Evolutionary conservation across 2,888 invertebrate species (phyloP).

Genomic region (Corythucha ciliata): DNA sequence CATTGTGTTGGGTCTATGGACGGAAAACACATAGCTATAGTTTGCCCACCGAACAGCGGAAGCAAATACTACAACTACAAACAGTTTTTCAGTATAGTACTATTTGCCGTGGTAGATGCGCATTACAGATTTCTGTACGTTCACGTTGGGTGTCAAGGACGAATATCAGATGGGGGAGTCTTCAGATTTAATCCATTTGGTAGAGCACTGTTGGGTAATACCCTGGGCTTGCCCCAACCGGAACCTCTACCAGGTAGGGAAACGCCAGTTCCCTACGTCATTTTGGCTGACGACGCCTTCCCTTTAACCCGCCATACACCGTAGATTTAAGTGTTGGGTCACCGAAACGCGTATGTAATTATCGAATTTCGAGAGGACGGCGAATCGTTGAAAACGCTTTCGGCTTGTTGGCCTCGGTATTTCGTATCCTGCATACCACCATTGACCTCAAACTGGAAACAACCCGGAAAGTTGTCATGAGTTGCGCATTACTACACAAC

Average conservation of each 20-base stretch:
- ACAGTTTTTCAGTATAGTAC: conserved; percentile 25
- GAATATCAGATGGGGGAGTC: conserved; percentile 26
- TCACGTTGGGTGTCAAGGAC: conserved; percentile 31
- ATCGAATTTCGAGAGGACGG: conserved; percentile 30
- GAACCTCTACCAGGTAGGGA: conserved; percentile 24
- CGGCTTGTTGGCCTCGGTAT: conserved; percentile 26
- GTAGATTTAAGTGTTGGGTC: conserved; percentile 22
- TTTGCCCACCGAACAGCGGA: conserved; percentile 18
- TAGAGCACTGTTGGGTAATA: conserved; percentile 13
- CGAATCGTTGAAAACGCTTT: conserved; percentile 30
- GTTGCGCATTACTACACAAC: conserved; percentile 18
- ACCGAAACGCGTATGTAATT: conserved; percentile 29
- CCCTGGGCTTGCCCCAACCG: conserved; percentile 25
- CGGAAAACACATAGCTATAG: conserved; percentile 18
- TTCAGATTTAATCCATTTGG: conserved; percentile 25
- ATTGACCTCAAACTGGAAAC: conserved; percentile 23
- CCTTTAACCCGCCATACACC: conserved; percentile 27
- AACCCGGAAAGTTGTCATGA: conserved; percentile 17
- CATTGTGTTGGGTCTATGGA: conserved; percentile 19
- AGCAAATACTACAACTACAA: conserved; percentile 23
- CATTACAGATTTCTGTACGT: conserved; percentile 29
- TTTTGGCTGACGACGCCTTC: conserved; percentile 36
- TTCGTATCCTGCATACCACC: conserved; percentile 27
- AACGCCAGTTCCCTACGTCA: conserved; percentile 30
- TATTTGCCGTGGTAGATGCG: conserved; percentile 29